Evolutionary conservation across 2,113 vertebrate genomes (phyloP), one percentile per base, ranked within the genome.

Genomic region (Chaenogobius annularis): DNA sequence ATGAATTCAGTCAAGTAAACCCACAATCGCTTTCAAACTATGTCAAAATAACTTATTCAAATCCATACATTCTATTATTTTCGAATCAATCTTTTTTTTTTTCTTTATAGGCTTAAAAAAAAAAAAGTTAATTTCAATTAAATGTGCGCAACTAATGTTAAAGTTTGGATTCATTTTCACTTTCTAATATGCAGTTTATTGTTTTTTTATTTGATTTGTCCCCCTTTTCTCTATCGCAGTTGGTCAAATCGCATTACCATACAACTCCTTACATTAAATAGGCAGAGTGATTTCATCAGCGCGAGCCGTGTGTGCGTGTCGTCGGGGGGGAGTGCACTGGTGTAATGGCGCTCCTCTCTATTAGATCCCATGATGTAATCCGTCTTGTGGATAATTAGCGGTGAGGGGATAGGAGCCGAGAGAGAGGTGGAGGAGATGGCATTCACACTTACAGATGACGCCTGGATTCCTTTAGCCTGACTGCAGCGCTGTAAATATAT

Each of bases 321-420:
- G 44, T 46, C 44, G 10, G 10, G 77, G 50, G 19, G 50, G 35
- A 43, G 67, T 48, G 68, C 61, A 67, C 73, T 71, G 55, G 66
- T 77, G 84, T 80, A 82, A 87, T 81, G 71, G 71, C 35, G 80
- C 69, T 78, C 78, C 78, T 84, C 88, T 82, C 82, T 79, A 85
- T 90, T 90, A 88, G 82, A 85, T 85, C 77, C 77, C 73, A 82
- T 89, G 82, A 91, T 90, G 85, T 85, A 85, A 91, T 93, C 89
- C 83, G 82, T 90, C 88, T 88, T 87, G 83, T 84, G 75, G 72
- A 83, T 90, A 90, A 91, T 91, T 91, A 92, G 83, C 68, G 64
- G 66, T 86, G 73, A 78, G 83, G 83, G 84, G 74, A 83, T 77
- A 69, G 80, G 71, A 44, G 73, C 75, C 68, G 82, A 72, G 73